Base-by-base conservation (phyloP, 2,113 vertebrate genomes). In the Zootoca vivipara region DNA sequence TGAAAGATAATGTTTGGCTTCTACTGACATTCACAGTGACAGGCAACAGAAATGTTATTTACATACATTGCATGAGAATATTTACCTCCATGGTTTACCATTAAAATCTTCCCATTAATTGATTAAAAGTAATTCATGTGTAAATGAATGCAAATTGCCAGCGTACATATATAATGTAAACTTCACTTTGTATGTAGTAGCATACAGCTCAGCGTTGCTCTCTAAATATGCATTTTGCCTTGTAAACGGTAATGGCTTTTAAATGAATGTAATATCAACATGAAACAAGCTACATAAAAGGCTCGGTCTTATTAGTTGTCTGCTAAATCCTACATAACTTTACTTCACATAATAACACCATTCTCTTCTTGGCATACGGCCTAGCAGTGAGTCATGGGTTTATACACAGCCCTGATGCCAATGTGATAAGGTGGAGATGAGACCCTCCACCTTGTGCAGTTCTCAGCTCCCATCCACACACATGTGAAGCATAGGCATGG, bases 91-190 rank as follows among this genome's bases (percentile, higher is more conserved):
- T 89, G 33, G 83, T 84, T 95, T 94, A 93, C 89, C 85, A 85
- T 90, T 95, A 93, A 94, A 93, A 92, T 92, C 88, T 91, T 85
- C 93, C 94, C 91, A 95, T 96, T 95, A 95, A 94, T 72, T 94
- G 92, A 95, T 95, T 95, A 94, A 90, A 88, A 70, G 67, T 89
- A 95, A 96, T 95, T 94, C 92, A 95, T 93, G 93, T 91, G 90
- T 88, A 94, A 94, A 94, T 94, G 90, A 93, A 88, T 93, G 90
- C 92, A 96, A 95, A 95, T 95, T 95, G 93, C 77, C 90, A 93
- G 92, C 93, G 95, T 93, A 93, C 85, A 92, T 95, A 95, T 94
- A 95, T 87, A 92, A 78, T 42, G 75, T 91, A 95, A 95, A 95
- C 91, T 56, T 75, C 86, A 91, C 70, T 89, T 85, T 92, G 89